A percentile compares a stretch with the other conserved stretches of the same genome.
phyloP scores from a whole-genome alignment of 2,888 invertebrate species.

The Lithophane semibrunnea region DNA sequence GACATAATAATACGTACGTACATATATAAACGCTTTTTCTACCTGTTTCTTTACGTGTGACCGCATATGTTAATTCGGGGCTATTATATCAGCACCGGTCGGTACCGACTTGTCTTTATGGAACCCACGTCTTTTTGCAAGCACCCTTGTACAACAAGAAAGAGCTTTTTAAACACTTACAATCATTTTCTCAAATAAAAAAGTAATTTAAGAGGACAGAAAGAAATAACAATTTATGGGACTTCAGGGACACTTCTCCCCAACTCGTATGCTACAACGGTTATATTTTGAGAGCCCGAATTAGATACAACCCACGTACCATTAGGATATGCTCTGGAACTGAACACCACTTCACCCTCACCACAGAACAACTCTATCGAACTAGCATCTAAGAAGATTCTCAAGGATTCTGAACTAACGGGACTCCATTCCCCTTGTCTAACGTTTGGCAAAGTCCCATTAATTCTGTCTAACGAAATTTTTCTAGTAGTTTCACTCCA shows the following conservation, averaged over 20 bases:
- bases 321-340: slow-evolving; percentile 80
- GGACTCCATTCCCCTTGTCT: slow-evolving; percentile 83
- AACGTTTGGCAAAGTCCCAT: slow-evolving; percentile 65
- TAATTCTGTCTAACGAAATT: slow-evolving; percentile 77
- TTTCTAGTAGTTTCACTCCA: slow-evolving; percentile 76
- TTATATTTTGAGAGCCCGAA: slow-evolving; percentile 72
- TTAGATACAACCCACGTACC: slow-evolving; percentile 82
- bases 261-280: slow-evolving; percentile 75
- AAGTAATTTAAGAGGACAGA: background rate
- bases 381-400: slow-evolving; percentile 84
- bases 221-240: slow-evolving; percentile 43
- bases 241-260: slow-evolving; percentile 75
- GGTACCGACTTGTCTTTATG: background rate
- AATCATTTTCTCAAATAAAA: background rate
- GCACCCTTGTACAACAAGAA: background rate
- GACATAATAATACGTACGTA: no score
- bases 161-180: background rate
- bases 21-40: no score
- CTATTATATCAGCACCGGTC: background rate
- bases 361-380: slow-evolving; percentile 86
- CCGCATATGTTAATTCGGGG: background rate
- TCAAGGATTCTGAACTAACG: slow-evolving; percentile 71
- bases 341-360: slow-evolving; percentile 85
- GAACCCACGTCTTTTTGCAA: background rate
- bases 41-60: background rate